Evolutionary conservation across 1,140 invertebrate genomes (phyloP).

Genomic region (Teleogryllus occipitalis): DNA sequence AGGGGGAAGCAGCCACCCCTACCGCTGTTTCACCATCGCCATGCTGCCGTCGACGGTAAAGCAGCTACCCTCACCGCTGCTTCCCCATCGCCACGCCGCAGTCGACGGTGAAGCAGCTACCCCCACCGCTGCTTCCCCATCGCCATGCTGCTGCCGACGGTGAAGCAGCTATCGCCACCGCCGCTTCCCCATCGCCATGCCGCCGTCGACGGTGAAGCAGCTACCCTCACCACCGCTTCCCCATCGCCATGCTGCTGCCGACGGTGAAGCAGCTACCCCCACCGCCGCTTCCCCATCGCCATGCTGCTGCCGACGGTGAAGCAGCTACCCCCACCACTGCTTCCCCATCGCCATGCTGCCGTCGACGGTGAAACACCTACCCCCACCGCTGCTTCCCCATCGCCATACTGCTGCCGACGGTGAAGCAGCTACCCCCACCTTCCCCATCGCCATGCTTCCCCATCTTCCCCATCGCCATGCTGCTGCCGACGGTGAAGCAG

Average conservation of each 20-base stretch:
- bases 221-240: not conserved
- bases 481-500: not conserved
- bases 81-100: not conserved
- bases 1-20: not conserved
- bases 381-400: not conserved
- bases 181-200: not conserved
- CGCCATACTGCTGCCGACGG: not conserved
- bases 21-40: not conserved
- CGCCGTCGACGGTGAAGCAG: not conserved
- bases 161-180: no score
- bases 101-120: not conserved
- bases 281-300: not conserved
- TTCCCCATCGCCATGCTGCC: not conserved
- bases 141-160: not conserved
- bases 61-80: no score
- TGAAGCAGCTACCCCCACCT: no score
- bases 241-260: not conserved
- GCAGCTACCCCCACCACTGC: no score
- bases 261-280: not conserved
- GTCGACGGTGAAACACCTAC: not conserved
- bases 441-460: not conserved
- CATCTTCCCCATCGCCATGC: not conserved
- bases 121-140: not conserved
- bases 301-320: not conserved
- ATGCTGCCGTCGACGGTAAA: not conserved